phyloP scores from a whole-genome alignment of 1,140 invertebrate species.

The Penaeus japonicus region DNA sequence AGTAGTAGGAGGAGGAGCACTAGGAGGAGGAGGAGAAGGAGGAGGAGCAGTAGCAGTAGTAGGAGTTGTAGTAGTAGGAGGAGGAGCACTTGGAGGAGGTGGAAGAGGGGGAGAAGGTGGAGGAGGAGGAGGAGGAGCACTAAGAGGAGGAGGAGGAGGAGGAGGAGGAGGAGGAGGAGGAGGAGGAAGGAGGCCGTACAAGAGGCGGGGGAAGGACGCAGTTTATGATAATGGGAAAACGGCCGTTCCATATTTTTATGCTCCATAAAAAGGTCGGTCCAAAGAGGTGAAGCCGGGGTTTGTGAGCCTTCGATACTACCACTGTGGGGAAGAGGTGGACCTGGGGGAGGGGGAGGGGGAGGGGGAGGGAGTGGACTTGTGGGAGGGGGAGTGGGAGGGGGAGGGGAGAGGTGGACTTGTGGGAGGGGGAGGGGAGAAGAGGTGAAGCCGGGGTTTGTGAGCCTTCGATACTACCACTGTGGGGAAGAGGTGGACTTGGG shows the following conservation, averaged over 20 bases:
- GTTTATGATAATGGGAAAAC: constrained; percentile 51
- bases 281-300: constrained; percentile 14
- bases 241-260: constrained; percentile 52
- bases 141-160: too few relatives aligned
- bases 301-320: too few relatives aligned
- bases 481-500: neutral
- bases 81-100: too few relatives aligned
- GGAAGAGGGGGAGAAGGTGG: too few relatives aligned
- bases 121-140: too few relatives aligned
- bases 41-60: too few relatives aligned
- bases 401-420: constrained; percentile 28
- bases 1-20: too few relatives aligned
- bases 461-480: too few relatives aligned
- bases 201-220: constrained; percentile 16
- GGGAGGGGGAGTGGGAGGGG: neutral
- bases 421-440: neutral
- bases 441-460: constrained; percentile 21
- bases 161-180: too few relatives aligned
- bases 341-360: neutral
- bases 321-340: neutral
- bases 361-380: neutral
- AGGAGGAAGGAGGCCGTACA: too few relatives aligned
- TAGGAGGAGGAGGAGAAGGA: too few relatives aligned
- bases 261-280: constrained; percentile 40
- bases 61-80: too few relatives aligned